Base-by-base conservation (phyloP, 2,888 invertebrate genomes). In the Hemicrepidius hirtus region DNA sequence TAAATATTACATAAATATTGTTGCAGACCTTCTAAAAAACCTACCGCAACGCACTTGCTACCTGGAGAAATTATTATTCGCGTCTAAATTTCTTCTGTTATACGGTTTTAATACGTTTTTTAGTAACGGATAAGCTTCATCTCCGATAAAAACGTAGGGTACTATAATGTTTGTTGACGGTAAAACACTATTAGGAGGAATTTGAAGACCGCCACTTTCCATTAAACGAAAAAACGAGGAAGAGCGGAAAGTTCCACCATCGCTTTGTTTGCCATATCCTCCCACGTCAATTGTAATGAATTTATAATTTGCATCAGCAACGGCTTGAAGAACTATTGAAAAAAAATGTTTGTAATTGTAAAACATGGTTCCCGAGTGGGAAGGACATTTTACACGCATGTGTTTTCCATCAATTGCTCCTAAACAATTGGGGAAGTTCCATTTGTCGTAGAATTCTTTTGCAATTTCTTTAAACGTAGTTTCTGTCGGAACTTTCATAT, bases 201-300 rank as follows among this genome's bases (percentile, higher is more conserved):
- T 41, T n/a, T 16, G n/a, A n/a, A 41, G 41, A n/a, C n/a, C 9
- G 7, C 13, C 13, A n/a, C 16, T 16, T n/a, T 46, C 13, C 46
- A 46, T 13, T 13, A 46, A n/a, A n/a, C 13, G 9, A 46, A 12
- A 37, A 37, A 37, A 12, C 9, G 9, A 12, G 37, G 37, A 37
- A n/a, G 9, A 12, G 9, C n/a, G 9, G 13, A 68, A 6, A 37
- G 37, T 37, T 37, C 37, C 37, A 12, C 37, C 37, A 37, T 81
- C 80, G 53, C 80, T 79, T 64, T 78, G 78, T 75, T 78, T 81
- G 10, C 79, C 79, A 50, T 78, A 80, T 9, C 74, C 79, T 63
- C 81, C 77, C 44, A 80, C 77, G 71, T 79, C 78, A 66, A 80
- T 76, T 32, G 59, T 66, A 9, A 71, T 74, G 69, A 78, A 78